Base-by-base conservation (phyloP, 2,888 invertebrate species). In the Philereme transversata region DNA sequence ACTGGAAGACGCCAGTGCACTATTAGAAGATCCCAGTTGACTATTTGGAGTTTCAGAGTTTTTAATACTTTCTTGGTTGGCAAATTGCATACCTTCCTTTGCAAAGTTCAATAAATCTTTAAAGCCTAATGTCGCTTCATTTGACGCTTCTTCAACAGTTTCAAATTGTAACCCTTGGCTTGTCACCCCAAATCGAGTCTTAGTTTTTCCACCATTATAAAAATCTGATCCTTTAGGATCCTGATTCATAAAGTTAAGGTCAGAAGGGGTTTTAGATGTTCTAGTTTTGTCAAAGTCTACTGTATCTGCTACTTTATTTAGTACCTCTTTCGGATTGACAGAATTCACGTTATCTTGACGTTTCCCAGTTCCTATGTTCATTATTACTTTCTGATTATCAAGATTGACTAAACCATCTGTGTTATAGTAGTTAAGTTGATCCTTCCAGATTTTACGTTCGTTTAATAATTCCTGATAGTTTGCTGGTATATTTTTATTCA, bases 331-430 rank as follows among this genome's bases (percentile, higher is more conserved):
- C 7, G 60, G 36, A 38, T 55, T 55, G 33, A 55, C 11, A 47
- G 43, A 4, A 36, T 46, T 47, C 7, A 60, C 46, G 36, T 41
- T 1, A 6, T 55, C 46, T 51, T 60, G 55, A 36, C n/a, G 10
- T 51, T 60, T 60, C 5, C 35, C 9, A 5, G 58, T 64, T 5
- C 72, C 66, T 6, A 46, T 10, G 40, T 60, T 55, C 34, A 55
- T 36, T 9, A 36, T 47, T 47, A 55, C 44, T 34, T 55, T 60
- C 36, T 69, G 66, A 34, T 46, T 48, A 41, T 62, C 56, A n/a
- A 74, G 22, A 40, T 47, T 46, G 22, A 51, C 36, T 40, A 51
- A 51, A 8, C 55, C 60, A 5, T 34, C 51, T 34, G 46, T 34
- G n/a, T 50, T 57, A 34, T 46, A 51, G 38, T 33, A 51, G 41